A percentile compares a stretch with the other conserved stretches of the same genome.
Conservation (phyloP, 2,113 vertebrate genomes). For the Caranx ignobilis region DNA sequence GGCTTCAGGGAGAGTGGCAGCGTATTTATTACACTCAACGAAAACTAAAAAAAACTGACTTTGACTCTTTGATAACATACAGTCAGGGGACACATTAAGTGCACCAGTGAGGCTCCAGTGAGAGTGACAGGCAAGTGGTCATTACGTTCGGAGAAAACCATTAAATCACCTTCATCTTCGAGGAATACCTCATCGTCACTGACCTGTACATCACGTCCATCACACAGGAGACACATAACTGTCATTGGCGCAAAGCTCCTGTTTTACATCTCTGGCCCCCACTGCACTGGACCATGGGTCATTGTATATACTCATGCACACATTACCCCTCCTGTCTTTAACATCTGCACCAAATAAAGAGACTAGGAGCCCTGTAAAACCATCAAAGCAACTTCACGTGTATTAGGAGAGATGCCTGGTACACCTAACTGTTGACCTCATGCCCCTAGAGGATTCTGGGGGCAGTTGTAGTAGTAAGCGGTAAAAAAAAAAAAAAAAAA, state of each 20-base stretch:
- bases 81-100: neutral
- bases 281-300: slow-evolving; percentile 17
- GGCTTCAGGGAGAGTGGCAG: neutral
- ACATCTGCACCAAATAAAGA: slow-evolving; percentile 32
- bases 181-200: slow-evolving; percentile 14
- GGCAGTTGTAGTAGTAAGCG: neutral
- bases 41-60: neutral
- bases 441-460: neutral
- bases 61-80: neutral
- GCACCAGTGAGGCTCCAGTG: neutral
- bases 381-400: neutral
- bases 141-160: slow-evolving; percentile 13
- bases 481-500: too few species aligned
- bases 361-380: slow-evolving; percentile 22
- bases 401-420: slow-evolving; percentile 5
- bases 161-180: slow-evolving; percentile 38
- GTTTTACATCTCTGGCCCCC: slow-evolving; percentile 41
- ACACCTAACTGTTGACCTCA: neutral
- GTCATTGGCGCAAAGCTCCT: slow-evolving; percentile 10
- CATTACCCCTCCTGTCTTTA: neutral
- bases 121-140: neutral
- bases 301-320: neutral
- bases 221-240: slow-evolving; percentile 51
- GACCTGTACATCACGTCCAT: slow-evolving; percentile 28
- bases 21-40: neutral